Percentiles rank a stretch among this genome's conserved stretches.
Evolutionary conservation across 2,113 vertebrate genomes (phyloP).

Genomic region (Alces alces): DNA sequence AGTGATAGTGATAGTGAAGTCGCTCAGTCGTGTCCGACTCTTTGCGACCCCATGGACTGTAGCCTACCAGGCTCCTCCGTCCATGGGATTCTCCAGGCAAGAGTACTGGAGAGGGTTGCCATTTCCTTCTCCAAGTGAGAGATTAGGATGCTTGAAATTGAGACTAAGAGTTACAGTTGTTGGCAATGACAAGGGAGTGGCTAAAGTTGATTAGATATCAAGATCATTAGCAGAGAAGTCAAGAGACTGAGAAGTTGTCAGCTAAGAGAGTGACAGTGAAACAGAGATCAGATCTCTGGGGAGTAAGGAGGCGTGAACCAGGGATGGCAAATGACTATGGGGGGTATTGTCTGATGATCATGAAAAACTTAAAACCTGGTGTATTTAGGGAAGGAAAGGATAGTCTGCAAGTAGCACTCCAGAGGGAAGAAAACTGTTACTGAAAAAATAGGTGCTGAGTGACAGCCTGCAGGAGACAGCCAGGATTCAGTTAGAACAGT

Average conservation of each 20-base stretch:
- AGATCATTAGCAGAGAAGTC: not conserved
- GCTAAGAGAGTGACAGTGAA: not conserved
- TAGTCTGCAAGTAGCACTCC: not conserved
- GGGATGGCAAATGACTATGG: not conserved
- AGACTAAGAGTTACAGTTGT: not conserved
- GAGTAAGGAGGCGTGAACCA: not conserved
- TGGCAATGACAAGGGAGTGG: not conserved
- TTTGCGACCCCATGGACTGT: too few species aligned
- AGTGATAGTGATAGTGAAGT: too few species aligned
- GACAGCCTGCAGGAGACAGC: not conserved
- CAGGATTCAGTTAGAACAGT: not conserved
- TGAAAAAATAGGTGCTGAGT: not conserved
- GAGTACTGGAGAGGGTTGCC: too few species aligned
- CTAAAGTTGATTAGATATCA: not conserved
- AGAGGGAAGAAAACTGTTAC: not conserved
- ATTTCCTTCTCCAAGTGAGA: not conserved
- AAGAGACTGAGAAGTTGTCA: not conserved
- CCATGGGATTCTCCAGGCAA: too few species aligned
- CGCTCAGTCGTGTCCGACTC: too few species aligned
- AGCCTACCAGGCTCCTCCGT: too few species aligned
- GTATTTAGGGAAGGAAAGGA: not conserved
- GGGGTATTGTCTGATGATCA: not conserved
- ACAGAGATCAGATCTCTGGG: not conserved
- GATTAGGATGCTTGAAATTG: not conserved
- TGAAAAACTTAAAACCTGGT: not conserved